phyloP scores from a whole-genome alignment of 2,888 invertebrate genomes.

The Venustoraphidia nigricollis region DNA sequence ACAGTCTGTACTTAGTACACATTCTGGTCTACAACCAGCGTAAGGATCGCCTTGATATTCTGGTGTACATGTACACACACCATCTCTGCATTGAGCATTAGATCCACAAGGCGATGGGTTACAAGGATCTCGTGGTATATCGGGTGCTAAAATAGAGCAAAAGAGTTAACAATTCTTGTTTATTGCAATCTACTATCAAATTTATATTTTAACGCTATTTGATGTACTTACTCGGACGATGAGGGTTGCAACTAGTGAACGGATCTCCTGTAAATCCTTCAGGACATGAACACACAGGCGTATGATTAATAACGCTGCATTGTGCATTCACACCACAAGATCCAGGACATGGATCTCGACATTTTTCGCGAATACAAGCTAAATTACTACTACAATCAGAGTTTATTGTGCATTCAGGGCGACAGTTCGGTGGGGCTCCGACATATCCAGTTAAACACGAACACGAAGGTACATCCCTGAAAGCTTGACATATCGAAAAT shows the following conservation, averaged over 20 bases:
- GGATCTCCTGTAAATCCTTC: conserved; percentile 46
- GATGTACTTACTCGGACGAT: conserved; percentile 20
- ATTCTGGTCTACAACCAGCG: conserved; percentile 63
- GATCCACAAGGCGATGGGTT: conserved; percentile 48
- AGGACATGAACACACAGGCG: conserved; percentile 50
- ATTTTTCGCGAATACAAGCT: conserved; percentile 41
- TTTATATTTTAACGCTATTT: conserved; percentile 13
- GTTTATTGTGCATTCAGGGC: conserved; percentile 48
- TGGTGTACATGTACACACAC: conserved; percentile 52
- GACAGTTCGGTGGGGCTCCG: conserved; percentile 48
- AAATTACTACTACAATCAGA: conserved; percentile 40
- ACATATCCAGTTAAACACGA: conserved; percentile 39
- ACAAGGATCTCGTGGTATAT: conserved; percentile 29
- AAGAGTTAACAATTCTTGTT: conserved; percentile 16
- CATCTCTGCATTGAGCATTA: conserved; percentile 53
- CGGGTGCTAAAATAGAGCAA: background rate
- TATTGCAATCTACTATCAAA: background rate
- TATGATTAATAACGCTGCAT: conserved; percentile 51
- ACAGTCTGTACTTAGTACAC: conserved; percentile 62
- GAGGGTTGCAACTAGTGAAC: conserved; percentile 36
- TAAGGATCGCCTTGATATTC: conserved; percentile 68
- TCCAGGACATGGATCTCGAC: conserved; percentile 43
- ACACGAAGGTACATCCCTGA: conserved; percentile 33
- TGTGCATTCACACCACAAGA: conserved; percentile 45
- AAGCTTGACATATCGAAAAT: conserved; percentile 46